Evolutionary conservation across 2,113 vertebrate species (phyloP).

Genomic region (Megaleporinus macrocephalus): DNA sequence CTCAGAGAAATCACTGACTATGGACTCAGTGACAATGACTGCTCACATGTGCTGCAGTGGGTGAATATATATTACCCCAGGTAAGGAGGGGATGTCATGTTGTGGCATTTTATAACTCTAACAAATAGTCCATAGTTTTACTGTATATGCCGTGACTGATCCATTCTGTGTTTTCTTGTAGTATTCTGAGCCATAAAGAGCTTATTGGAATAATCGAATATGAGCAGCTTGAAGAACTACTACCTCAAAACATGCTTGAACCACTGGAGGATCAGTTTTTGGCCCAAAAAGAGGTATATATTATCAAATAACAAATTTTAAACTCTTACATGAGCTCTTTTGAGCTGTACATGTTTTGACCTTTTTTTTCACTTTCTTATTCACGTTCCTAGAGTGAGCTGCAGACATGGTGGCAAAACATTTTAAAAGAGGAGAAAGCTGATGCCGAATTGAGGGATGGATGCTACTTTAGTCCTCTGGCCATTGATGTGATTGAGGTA

Average conservation of each 20-base stretch:
- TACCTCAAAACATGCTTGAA: slow-evolving; percentile 70
- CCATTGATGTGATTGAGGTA: slow-evolving; percentile 90
- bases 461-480: slow-evolving; percentile 79
- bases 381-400: slow-evolving; percentile 60
- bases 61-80: slow-evolving; percentile 80
- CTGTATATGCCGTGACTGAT: not conserved
- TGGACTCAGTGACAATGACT: slow-evolving; percentile 78
- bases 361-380: not conserved
- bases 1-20: slow-evolving; percentile 73
- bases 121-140: not conserved
- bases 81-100: slow-evolving; percentile 57
- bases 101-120: slow-evolving; percentile 1
- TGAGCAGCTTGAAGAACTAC: slow-evolving; percentile 77
- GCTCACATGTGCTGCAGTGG: slow-evolving; percentile 81
- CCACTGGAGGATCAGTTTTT: slow-evolving; percentile 81
- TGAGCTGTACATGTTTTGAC: not conserved
- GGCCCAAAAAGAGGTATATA: slow-evolving; percentile 79
- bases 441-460: slow-evolving; percentile 74
- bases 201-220: slow-evolving; percentile 71
- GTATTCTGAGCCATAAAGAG: slow-evolving; percentile 76
- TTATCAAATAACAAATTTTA: not conserved
- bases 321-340: too few species aligned
- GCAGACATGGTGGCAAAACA: slow-evolving; percentile 58
- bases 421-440: slow-evolving; percentile 74
- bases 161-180: slow-evolving; percentile 62